A percentile compares a stretch with the other conserved stretches of the same genome.
phyloP scores from a whole-genome alignment of 1,140 invertebrate species.

The Acromyrmex echinatior region DNA sequence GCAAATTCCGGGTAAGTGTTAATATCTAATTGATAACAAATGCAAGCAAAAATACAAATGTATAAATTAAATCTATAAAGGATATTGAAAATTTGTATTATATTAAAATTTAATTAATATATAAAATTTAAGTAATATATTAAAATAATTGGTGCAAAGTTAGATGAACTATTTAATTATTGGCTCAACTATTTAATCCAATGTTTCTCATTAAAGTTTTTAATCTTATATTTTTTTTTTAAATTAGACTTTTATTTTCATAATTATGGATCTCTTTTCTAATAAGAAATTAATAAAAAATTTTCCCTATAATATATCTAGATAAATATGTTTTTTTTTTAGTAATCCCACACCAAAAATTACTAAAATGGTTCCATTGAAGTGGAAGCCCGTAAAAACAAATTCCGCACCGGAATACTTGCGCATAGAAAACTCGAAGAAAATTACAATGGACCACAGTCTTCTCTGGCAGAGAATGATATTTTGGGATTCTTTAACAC shows the following conservation, averaged over 20 bases:
- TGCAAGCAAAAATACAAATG: background rate
- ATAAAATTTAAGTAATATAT: too few species aligned
- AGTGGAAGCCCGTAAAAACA: conserved; percentile 86
- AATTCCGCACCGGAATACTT: conserved; percentile 84
- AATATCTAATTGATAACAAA: background rate
- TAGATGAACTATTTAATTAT: background rate
- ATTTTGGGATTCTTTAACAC: conserved; percentile 84
- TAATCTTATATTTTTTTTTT: background rate
- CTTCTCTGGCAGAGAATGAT: conserved; percentile 82
- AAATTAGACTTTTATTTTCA: background rate
- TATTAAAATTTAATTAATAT: background rate
- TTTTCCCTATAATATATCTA: background rate
- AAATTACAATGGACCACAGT: conserved; percentile 82
- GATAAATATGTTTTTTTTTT: conserved; percentile 44
- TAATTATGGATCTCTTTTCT: background rate
- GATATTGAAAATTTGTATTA: background rate
- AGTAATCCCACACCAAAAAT: conserved; percentile 87
- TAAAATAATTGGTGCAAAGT: background rate
- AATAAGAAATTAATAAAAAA: background rate
- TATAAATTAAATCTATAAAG: background rate
- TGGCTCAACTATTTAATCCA: background rate
- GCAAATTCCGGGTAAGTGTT: conserved; percentile 89
- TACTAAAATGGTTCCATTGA: conserved; percentile 78
- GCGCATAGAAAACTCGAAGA: conserved; percentile 79
- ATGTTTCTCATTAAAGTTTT: background rate